These are phyloP conservation scores for Sinonovacula constricta DNA, from an alignment of 1,140 invertebrate species.

Conservation along the genomic window DNA sequence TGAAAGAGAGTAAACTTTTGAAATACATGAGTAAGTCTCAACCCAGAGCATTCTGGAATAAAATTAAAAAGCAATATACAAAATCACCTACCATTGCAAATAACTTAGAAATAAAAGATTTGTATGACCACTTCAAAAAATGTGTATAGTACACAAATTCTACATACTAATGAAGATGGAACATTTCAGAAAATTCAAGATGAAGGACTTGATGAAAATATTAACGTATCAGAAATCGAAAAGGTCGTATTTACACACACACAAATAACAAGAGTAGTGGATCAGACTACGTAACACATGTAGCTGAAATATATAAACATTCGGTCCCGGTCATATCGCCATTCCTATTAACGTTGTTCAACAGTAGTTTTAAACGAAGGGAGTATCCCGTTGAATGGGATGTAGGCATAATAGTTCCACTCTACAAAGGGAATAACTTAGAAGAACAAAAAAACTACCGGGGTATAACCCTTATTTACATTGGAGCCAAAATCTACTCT, in stretches of 20 bases:
- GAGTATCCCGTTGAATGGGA: conserved; percentile 11
- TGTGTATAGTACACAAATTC: too few relatives aligned
- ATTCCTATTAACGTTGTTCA: not conserved
- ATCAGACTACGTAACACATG: not conserved
- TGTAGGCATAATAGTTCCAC: too few relatives aligned
- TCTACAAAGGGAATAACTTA: conserved; percentile 14
- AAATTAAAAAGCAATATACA: too few relatives aligned
- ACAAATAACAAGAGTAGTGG: conserved; percentile 24
- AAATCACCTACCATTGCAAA: too few relatives aligned
- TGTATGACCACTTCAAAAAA: too few relatives aligned
- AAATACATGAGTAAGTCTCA: not conserved
- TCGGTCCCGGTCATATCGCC: conserved; percentile 5
- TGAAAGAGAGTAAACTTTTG: not conserved
- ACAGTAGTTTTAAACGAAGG: not conserved
- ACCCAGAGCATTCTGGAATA: not conserved
- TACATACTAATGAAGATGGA: too few relatives aligned
- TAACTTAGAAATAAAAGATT: too few relatives aligned
- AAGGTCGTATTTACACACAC: conserved; percentile 7
- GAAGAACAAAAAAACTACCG: conserved; percentile 18
- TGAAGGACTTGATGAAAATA: conserved; percentile 11
- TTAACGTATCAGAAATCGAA: not conserved
- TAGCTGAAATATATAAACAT: conserved; percentile 9
- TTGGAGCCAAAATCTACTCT: conserved; percentile 20
- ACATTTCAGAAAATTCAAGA: not conserved
- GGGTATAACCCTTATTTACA: conserved; percentile 19